Conservation (phyloP, 2,113 vertebrate genomes). For the Puntigrus tetrazona region DNA sequence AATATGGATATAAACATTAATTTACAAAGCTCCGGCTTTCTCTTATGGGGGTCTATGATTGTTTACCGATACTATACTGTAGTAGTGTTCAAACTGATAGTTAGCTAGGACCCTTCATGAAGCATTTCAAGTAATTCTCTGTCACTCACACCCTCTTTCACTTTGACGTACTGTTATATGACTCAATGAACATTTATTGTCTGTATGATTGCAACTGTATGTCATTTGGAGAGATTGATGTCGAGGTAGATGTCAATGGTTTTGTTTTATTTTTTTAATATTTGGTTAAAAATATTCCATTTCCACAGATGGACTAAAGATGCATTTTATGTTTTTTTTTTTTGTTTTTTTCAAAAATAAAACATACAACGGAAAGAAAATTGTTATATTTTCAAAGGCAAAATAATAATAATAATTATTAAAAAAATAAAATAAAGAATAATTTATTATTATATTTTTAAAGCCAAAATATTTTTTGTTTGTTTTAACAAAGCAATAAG, state of each 20-base stretch:
- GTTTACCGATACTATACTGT: slow-evolving; percentile 16
- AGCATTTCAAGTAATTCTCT: slow-evolving; percentile 9
- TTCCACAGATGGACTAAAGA: slow-evolving; percentile 54
- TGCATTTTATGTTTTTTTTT: background rate
- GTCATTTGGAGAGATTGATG: slow-evolving; percentile 23
- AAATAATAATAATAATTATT: no score
- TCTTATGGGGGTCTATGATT: slow-evolving; percentile 14
- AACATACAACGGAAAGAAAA: no score
- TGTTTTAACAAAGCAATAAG: slow-evolving; percentile 8
- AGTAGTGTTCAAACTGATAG: slow-evolving; percentile 26
- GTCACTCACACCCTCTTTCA: slow-evolving; percentile 36
- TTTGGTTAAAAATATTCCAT: slow-evolving; percentile 64
- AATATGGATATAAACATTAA: slow-evolving; percentile 21
- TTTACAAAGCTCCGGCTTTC: slow-evolving; percentile 18
- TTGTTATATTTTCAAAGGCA: no score
- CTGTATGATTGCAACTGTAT: slow-evolving; percentile 38
- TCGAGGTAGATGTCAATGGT: background rate
- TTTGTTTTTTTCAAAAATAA: no score
- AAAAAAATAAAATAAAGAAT: no score
- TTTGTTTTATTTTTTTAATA: background rate
- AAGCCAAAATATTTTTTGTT: background rate
- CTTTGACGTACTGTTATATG: slow-evolving; percentile 30
- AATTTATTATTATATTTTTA: no score
- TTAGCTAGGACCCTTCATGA: background rate
- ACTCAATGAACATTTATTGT: slow-evolving; percentile 25